Evolutionary conservation across 53 echinoderm and acorn worm species (phyloP).

Genomic region (Apostichopus leukothele): DNA sequence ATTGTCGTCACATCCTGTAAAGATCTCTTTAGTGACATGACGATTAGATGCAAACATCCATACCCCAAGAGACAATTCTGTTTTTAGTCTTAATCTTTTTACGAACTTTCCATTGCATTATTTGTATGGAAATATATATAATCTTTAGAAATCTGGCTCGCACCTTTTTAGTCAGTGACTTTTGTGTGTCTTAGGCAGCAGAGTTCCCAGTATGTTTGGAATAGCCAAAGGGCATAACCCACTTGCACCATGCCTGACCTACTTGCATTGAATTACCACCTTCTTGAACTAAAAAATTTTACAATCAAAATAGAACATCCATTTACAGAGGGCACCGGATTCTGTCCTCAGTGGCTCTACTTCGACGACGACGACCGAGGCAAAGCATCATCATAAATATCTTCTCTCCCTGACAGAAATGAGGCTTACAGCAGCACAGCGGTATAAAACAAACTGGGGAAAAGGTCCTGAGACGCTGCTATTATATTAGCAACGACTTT

Average conservation of each 20-base stretch:
- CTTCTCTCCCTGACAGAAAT: not conserved
- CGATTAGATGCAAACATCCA: not conserved
- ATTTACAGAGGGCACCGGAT: not conserved
- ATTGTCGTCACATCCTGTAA: no score
- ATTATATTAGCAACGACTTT: not conserved
- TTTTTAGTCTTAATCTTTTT: not conserved
- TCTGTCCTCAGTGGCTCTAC: not conserved
- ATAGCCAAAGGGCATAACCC: conserved; percentile 35
- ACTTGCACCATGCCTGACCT: conserved; percentile 40
- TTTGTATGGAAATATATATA: not conserved
- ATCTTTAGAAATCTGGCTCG: not conserved
- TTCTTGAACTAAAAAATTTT: not conserved
- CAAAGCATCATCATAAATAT: not conserved
- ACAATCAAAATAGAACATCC: conserved; percentile 14
- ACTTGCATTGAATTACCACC: conserved; percentile 26
- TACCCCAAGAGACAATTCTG: not conserved
- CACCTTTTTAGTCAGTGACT: conserved; percentile 1
- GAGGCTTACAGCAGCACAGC: not conserved
- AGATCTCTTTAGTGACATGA: not conserved
- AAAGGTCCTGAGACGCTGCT: not conserved
- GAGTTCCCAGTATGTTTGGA: conserved; percentile 12
- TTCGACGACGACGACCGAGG: not conserved
- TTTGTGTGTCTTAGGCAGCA: not conserved
- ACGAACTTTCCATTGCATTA: not conserved
- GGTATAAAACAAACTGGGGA: not conserved